Base-by-base conservation (phyloP, 2,113 vertebrate genomes). In the Lates calcarifer region DNA sequence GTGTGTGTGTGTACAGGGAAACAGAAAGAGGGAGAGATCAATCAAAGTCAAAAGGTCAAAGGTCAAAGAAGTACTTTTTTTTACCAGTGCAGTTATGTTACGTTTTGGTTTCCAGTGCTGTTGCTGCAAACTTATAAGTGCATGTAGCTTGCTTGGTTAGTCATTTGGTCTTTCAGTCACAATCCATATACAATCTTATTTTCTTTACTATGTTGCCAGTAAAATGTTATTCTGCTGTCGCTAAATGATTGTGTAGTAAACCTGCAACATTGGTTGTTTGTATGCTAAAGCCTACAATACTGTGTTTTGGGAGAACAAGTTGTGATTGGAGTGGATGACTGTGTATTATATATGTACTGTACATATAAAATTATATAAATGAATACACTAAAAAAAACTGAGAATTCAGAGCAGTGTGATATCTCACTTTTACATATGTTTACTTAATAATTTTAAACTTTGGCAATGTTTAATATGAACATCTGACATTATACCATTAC, bases 101-200 rank as follows among this genome's bases (percentile, higher is more conserved):
- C n/a, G n/a, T n/a, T n/a, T n/a, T n/a, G n/a, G n/a, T n/a, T n/a
- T n/a, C n/a, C n/a, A n/a, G n/a, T n/a, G n/a, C n/a, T n/a, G n/a
- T n/a, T n/a, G n/a, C n/a, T n/a, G n/a, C n/a, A n/a, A n/a, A n/a
- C n/a, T n/a, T n/a, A n/a, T n/a, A n/a, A n/a, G n/a, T n/a, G n/a
- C n/a, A n/a, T n/a, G n/a, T n/a, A n/a, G n/a, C n/a, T n/a, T n/a
- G n/a, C n/a, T n/a, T n/a, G n/a, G n/a, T n/a, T n/a, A n/a, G n/a
- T n/a, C n/a, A 90, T 55, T 55, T 24, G 12, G n/a, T 55, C 22
- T 55, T 15, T 9, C 24, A 55, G 31, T 58, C 28, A 33, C 17
- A 49, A 49, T 9, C 35, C 10, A 9, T 37, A 37, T 3, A 20
- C 20, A 53, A 24, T 53, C n/a, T n/a, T n/a, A n/a, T 1, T 24